Evolutionary conservation across 2,888 invertebrate species (phyloP), one percentile per base, ranked within the genome.

Genomic region (Podotricha telesiphe): DNA sequence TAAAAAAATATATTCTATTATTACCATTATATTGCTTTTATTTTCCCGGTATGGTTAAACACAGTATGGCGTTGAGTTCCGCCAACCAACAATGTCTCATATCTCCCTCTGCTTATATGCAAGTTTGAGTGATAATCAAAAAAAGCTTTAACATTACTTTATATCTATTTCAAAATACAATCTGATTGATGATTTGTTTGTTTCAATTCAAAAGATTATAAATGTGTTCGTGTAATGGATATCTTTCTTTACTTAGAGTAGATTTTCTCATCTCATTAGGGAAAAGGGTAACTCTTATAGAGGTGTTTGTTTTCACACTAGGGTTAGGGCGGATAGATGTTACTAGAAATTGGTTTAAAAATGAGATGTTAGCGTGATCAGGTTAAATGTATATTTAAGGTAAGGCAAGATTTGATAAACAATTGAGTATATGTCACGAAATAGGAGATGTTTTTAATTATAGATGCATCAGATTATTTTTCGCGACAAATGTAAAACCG

Each of bases 201-300:
- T 42, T 42, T 10, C 42, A 22, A 56, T 58, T 42, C n/a, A 22
- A 58, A 55, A 55, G 55, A 22, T 42, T 58, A 58, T 42, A 42
- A 42, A 58, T 58, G 42, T 58, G 58, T 42, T 42, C 58, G 42
- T 45, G 42, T 45, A 59, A 59, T 59, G 59, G 45, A 59, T 59
- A 45, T 45, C 42, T 59, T 22, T 47, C 34, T 48, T 20, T 34
- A 28, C 28, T 28, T 28, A 28, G 45, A 37, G 22, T 15, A 45
- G 47, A 45, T 48, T 48, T 22, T 42, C 8, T 8, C 13, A 51
- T 22, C 4, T 28, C 15, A 19, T 65, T 55, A 45, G 1, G 1
- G n/a, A n/a, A n/a, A 55, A 50, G 13, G 55, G 34, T 55, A 17
- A 34, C 5, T 17, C 55, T 55, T 34, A 11, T 37, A 34, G 17